phyloP scores from a whole-genome alignment of 1,140 invertebrate genomes.

The Phymastichus coffea region DNA sequence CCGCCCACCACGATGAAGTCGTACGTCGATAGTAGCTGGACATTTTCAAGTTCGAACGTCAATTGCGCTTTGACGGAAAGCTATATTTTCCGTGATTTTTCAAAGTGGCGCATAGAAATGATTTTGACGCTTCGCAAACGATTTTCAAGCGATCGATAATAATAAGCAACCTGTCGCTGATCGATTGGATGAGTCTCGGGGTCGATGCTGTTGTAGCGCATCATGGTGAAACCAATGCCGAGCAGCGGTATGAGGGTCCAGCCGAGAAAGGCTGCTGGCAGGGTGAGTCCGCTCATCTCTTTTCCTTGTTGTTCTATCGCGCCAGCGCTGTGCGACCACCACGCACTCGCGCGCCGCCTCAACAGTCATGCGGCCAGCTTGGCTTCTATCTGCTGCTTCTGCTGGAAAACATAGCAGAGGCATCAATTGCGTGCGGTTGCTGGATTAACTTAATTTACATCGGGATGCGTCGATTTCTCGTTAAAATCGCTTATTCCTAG shows the following conservation, averaged over 20 bases:
- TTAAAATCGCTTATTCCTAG: no score
- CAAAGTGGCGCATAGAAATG: neutral
- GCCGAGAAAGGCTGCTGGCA: conserved; percentile 59
- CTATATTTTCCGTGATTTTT: neutral
- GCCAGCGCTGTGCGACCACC: conserved; percentile 2
- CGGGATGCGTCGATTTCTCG: no score
- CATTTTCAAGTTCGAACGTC: no score
- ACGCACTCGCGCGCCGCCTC: neutral
- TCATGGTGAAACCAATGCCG: conserved; percentile 76
- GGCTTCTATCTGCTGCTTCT: neutral
- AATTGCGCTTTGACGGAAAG: neutral
- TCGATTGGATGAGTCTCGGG: conserved; percentile 77
- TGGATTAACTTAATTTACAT: no score
- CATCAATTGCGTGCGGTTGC: no score
- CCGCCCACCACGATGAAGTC: conserved; percentile 88
- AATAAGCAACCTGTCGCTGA: conserved; percentile 59
- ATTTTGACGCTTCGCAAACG: neutral
- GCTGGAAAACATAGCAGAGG: no score
- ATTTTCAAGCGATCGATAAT: no score
- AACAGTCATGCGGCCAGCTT: conserved; percentile 10
- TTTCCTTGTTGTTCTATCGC: neutral
- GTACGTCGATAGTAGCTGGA: conserved; percentile 72
- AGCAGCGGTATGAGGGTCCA: conserved; percentile 76
- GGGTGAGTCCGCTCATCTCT: conserved; percentile 28
- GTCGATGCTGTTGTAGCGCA: conserved; percentile 77